phyloP scores from a whole-genome alignment of 1,140 invertebrate species.

The Schmidtea mediterranea region DNA sequence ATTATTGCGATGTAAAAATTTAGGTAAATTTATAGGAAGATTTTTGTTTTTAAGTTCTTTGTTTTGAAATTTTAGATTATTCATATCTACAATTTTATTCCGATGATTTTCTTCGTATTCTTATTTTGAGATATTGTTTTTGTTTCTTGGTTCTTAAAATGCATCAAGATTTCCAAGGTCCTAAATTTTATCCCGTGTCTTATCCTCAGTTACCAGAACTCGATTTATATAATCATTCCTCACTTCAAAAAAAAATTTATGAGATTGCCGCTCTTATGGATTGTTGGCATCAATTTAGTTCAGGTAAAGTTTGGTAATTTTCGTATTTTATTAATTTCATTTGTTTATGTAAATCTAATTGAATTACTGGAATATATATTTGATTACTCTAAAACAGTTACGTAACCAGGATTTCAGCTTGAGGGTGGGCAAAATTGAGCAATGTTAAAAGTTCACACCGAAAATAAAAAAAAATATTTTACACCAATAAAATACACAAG shows the following conservation, averaged over 20 bases:
- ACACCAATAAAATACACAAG: no score
- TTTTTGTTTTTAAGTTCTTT: no score
- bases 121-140: slow-evolving; percentile 65
- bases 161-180: slow-evolving; percentile 43
- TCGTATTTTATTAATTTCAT: no score
- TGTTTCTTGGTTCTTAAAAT: slow-evolving; percentile 58
- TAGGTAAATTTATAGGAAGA: slow-evolving; percentile 53
- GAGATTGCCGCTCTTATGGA: slow-evolving; percentile 54
- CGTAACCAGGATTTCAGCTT: no score
- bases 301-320: slow-evolving; percentile 36
- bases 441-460: no score
- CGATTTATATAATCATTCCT: slow-evolving; percentile 59
- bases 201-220: slow-evolving; percentile 56
- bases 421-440: no score
- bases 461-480: no score
- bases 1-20: slow-evolving; percentile 43
- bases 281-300: slow-evolving; percentile 23
- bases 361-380: no score
- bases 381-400: no score
- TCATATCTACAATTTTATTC: slow-evolving; percentile 61
- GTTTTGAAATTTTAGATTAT: neutral
- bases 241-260: slow-evolving; percentile 46
- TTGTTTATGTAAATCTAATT: no score
- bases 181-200: slow-evolving; percentile 51
- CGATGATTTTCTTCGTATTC: slow-evolving; percentile 62